Evolutionary conservation across 2,888 invertebrate species (phyloP), one percentile per base, ranked within the genome.

Genomic region (Lochmaea crataegi): DNA sequence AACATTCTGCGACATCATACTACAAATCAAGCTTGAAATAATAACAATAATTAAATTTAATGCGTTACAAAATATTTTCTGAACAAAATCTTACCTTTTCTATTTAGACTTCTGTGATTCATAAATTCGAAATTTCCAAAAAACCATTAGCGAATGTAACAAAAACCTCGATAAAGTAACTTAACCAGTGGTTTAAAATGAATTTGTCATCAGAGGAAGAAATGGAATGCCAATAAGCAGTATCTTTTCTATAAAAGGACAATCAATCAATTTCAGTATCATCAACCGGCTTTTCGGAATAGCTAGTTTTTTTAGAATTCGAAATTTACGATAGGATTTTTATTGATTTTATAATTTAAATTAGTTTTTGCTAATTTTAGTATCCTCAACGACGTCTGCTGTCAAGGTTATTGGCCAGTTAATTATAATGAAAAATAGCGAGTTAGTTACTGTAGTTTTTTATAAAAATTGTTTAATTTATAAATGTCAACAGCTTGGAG

Each of bases 311-410:
- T 32, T 14, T 6, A 14, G 9, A 60, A 32, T 58, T 32, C 32
- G 5, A 38, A 38, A n/a, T 32, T 60, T 38, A 38, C 6, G n/a
- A 14, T 7, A 32, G 14, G 9, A 60, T n/a, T n/a, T 60, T 60
- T 26, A 38, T 60, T 60, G 14, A 60, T n/a, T 60, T 60, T 38
- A 32, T 16, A 16, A 38, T 38, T 60, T 60, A 38, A 53, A 60
- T 60, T 38, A 60, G 60, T 14, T 32, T 60, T 38, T 60, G 32
- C 32, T 14, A 60, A 60, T 60, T 60, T 60, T n/a, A n/a, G 57
- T 26, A 18, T 57, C 32, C 32, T 32, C 7, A 32, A 32, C 32
- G 32, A 22, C 16, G 2, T 38, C 38, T 14, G 60, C n/a, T 14
- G 38, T 32, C 3, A 58, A 60, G 60, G 60, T 60, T 32, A 38